Evolutionary conservation across 2,113 vertebrate genomes (phyloP), one percentile per base, ranked within the genome.

Genomic region (Albula glossodonta): DNA sequence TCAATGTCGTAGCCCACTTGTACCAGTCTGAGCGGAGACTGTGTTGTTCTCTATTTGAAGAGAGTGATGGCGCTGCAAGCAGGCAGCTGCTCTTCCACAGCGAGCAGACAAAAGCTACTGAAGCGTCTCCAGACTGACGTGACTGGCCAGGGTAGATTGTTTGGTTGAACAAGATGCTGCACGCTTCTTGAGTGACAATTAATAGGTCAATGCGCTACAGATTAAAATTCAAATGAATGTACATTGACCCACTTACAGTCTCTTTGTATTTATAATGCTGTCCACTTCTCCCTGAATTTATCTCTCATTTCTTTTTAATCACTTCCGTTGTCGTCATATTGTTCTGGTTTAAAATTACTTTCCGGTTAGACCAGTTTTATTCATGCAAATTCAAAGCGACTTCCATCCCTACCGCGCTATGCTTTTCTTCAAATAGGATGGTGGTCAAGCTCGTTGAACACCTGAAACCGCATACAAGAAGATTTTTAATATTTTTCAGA

Each of bases 261-360:
- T 9, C 12, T 22, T 41, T 4, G 19, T 3, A 48, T 53, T 8
- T 13, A 41, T 81, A 49, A 60, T 50, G 22, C 19, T 31, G 8
- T 74, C 5, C 70, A 74, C 70, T 74, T 74, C 70, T 74, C 70
- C 50, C n/a, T 41, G 41, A 78, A 48, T 48, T 49, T 48, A 48
- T 48, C 22, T 41, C 77, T 78, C 8, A 48, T 57, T 79, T 57
- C 80, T 85, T 80, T 48, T 8, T 11, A 56, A n/a, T 84, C 78
- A 91, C 85, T 91, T 90, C 87, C 89, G 87, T 80, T 81, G 77
- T 89, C 87, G 89, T 91, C 86, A 89, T 51, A 49, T 83, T 84
- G 22, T 13, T 81, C 5, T 31, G 50, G 8, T 9, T 78, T 78
- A 19, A 66, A 48, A 12, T 5, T 50, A 50, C 83, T 31, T 84